Evolutionary conservation across 2,113 vertebrate species (phyloP).

Genomic region (Dromiciops gliroides): DNA sequence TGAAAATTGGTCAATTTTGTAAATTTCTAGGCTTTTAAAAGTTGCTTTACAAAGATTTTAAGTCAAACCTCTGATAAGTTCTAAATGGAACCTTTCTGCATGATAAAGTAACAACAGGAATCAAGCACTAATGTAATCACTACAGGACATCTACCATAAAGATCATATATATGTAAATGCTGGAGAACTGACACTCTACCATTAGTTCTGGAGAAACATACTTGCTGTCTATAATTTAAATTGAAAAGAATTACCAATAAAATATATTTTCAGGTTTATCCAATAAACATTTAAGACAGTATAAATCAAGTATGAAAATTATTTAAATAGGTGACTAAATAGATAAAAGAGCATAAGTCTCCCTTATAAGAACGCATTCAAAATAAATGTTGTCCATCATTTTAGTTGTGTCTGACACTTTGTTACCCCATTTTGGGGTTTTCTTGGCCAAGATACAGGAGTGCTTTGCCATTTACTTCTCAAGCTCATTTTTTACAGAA

Average conservation of each 20-base stretch:
- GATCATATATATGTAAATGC: conserved; percentile 58
- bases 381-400: too few species aligned
- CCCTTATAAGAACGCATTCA: too few species aligned
- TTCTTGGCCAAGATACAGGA: too few species aligned
- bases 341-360: too few species aligned
- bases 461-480: too few species aligned
- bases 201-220: conserved; percentile 46
- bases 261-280: conserved; percentile 34
- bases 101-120: conserved; percentile 55
- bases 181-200: conserved; percentile 41
- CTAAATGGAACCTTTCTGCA: conserved; percentile 53
- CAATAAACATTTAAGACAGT: conserved; percentile 29
- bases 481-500: too few species aligned
- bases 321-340: background rate
- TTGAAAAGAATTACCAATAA: conserved; percentile 45
- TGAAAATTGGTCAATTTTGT: conserved; percentile 50
- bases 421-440: too few species aligned
- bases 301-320: background rate
- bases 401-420: too few species aligned
- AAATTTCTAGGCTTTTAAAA: conserved; percentile 42
- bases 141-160: conserved; percentile 57
- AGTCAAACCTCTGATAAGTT: conserved; percentile 47
- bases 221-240: conserved; percentile 25
- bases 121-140: conserved; percentile 42
- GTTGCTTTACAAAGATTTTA: conserved; percentile 20